A percentile compares a stretch with the other conserved stretches of the same genome.
Evolutionary conservation across 2,797 vertebrate species (phyloP).

Genomic region (Pangasius djambal): DNA sequence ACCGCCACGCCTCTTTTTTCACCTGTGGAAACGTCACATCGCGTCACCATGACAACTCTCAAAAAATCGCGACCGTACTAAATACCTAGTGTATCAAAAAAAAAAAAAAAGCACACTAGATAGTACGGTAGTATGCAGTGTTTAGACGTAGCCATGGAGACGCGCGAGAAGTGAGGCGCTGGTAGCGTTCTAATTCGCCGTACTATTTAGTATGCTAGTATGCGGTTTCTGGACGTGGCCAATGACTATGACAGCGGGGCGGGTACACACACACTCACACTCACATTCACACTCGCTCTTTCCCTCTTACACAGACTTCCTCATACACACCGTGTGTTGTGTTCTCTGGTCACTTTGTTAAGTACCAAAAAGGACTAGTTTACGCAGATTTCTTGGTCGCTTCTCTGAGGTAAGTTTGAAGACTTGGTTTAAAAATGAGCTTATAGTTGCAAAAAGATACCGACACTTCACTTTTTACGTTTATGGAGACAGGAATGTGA

Average conservation of each 20-base stretch:
- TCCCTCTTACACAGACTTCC: slow-evolving; percentile 54
- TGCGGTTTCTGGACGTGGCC: slow-evolving; percentile 12
- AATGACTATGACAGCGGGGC: slow-evolving; percentile 48
- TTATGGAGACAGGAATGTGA: background rate
- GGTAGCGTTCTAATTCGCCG: too few relatives aligned
- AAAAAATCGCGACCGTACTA: background rate
- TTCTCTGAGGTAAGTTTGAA: slow-evolving; percentile 8
- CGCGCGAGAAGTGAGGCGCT: background rate
- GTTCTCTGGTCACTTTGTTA: background rate
- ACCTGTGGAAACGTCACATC: background rate
- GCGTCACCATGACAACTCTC: background rate
- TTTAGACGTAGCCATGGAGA: background rate
- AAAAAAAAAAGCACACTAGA: background rate
- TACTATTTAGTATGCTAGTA: slow-evolving; percentile 9
- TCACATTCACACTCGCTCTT: background rate
- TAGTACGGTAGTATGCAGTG: background rate
- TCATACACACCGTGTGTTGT: slow-evolving; percentile 48
- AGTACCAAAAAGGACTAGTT: background rate
- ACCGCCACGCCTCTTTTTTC: background rate
- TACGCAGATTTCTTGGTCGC: background rate
- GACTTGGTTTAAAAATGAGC: background rate
- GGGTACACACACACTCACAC: slow-evolving; percentile 13
- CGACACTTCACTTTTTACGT: too few relatives aligned
- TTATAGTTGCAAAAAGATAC: background rate
- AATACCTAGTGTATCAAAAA: too few relatives aligned